Evolutionary conservation across 1,140 invertebrate genomes (phyloP), one percentile per base, ranked within the genome.

Genomic region (Solenopsis fugax): DNA sequence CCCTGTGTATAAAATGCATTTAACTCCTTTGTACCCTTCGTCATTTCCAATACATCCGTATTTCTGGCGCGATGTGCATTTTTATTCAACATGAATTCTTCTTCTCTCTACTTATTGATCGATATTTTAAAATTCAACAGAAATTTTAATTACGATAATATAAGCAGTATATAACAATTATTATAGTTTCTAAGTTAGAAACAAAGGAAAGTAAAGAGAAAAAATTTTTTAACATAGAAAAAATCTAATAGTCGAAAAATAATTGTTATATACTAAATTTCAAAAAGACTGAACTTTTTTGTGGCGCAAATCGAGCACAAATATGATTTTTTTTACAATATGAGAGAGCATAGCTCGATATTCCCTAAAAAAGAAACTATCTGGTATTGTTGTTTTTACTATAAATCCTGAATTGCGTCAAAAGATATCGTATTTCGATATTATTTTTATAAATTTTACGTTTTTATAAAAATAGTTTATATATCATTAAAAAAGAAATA

Each of bases 361-460:
- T 84, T 60, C 41, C 12, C 16, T 48, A 18, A 84, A 82, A 72
- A 73, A 73, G n/a, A 24, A 73, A 73, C 54, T 41, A 34, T 21
- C 18, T 12, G 5, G 37, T 82, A 50, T 50, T 75, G 48, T 2
- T 41, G 6, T 67, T 84, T 73, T 84, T 84, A 60, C n/a, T 24
- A 9, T 50, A 50, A 50, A 84, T 73, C 3, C 52, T 60, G n/a
- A 50, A 65, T 84, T 50, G 18, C n/a, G 54, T 50, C 6, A 29
- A 7, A 50, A 50, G 41, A 50, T 84, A 84, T 81, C 21, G 52
- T 21, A 81, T 84, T 73, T 75, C 24, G 41, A 37, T 75, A 24
- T 73, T 60, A 75, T 56, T 60, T n/a, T 71, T 34, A 29, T 29
- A 58, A 81, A 81, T 81, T 84, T 82, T 37, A 60, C n/a, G 0